A percentile compares a stretch with the other conserved stretches of the same genome.
Evolutionary conservation across 2,113 vertebrate species (phyloP).

Genomic region (Bos indicus): DNA sequence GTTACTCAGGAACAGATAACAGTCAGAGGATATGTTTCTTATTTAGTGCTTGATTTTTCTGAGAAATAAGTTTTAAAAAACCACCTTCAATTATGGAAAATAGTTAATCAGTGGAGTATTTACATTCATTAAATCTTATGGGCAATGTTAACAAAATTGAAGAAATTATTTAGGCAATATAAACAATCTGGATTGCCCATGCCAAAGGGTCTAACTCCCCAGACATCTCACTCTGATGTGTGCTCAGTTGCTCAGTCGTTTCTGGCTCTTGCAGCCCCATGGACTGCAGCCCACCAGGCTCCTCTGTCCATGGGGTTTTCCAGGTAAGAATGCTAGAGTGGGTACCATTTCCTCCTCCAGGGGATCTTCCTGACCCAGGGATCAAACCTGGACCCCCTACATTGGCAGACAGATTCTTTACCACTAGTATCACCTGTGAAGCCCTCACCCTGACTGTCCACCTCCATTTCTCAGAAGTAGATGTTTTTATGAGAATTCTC

Average conservation of each 20-base stretch:
- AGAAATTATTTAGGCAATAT: not conserved
- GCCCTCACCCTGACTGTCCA: not conserved
- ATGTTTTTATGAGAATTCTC: not conserved
- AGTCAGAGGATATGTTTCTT: not conserved
- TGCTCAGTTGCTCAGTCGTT: not conserved
- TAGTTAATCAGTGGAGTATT: not conserved
- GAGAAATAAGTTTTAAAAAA: not conserved
- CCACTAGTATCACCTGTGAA: not conserved
- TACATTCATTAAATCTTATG: not conserved
- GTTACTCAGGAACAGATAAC: not conserved
- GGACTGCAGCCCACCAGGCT: not conserved
- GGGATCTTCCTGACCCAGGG: not conserved
- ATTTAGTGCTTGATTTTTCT: not conserved
- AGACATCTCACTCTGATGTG: not conserved
- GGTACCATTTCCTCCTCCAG: not conserved
- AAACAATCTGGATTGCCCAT: not conserved
- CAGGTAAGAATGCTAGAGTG: not conserved
- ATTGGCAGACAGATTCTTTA: not conserved
- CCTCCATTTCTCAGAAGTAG: not conserved
- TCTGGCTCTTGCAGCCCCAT: not conserved
- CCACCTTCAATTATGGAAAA: not conserved
- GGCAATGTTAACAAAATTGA: not conserved
- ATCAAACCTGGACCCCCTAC: rapidly evolving
- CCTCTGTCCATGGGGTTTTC: not conserved
- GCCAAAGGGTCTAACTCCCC: not conserved